phyloP scores from a whole-genome alignment of 2,797 vertebrate species.

The Betta splendens region DNA sequence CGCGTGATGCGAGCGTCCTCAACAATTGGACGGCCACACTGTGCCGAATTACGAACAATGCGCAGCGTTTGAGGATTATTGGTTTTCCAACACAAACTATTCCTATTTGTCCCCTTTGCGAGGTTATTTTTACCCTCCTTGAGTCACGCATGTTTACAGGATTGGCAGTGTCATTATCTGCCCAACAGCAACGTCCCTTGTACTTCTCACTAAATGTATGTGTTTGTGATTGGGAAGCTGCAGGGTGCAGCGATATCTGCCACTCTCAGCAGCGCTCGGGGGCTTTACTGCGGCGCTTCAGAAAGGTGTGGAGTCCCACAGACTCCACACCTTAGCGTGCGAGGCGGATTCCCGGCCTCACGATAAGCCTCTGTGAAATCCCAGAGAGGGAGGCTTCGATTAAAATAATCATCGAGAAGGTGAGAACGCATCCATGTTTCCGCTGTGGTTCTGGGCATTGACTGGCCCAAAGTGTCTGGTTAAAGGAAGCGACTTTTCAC shows the following conservation, averaged over 20 bases:
- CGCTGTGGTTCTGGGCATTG: slow-evolving; percentile 21
- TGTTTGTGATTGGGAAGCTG: slow-evolving; percentile 69
- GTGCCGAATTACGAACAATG: slow-evolving; percentile 8
- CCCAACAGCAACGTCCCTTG: slow-evolving; percentile 67
- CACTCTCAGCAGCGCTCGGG: slow-evolving; percentile 72
- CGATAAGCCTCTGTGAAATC: slow-evolving; percentile 74
- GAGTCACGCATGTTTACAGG: slow-evolving; percentile 57
- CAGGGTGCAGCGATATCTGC: slow-evolving; percentile 70
- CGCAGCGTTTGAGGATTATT: slow-evolving; percentile 36
- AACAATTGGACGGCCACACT: not conserved
- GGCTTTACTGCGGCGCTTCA: slow-evolving; percentile 68
- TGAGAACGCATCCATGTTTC: slow-evolving; percentile 64
- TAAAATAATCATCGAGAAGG: slow-evolving; percentile 77
- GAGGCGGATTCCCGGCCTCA: slow-evolving; percentile 71
- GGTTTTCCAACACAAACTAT: slow-evolving; percentile 5
- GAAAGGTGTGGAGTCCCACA: slow-evolving; percentile 71
- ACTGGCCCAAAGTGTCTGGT: not conserved
- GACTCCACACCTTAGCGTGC: slow-evolving; percentile 69
- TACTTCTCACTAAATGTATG: slow-evolving; percentile 71
- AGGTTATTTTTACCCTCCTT: slow-evolving; percentile 45
- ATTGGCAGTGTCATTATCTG: slow-evolving; percentile 65
- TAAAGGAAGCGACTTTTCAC: slow-evolving; percentile 22
- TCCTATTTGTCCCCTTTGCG: slow-evolving; percentile 40
- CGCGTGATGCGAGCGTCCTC: slow-evolving; percentile 12
- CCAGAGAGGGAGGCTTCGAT: slow-evolving; percentile 65